These are phyloP conservation scores for Agrochola lychnidis DNA, from an alignment of 2,888 invertebrate genomes.

Conservation along the genomic window DNA sequence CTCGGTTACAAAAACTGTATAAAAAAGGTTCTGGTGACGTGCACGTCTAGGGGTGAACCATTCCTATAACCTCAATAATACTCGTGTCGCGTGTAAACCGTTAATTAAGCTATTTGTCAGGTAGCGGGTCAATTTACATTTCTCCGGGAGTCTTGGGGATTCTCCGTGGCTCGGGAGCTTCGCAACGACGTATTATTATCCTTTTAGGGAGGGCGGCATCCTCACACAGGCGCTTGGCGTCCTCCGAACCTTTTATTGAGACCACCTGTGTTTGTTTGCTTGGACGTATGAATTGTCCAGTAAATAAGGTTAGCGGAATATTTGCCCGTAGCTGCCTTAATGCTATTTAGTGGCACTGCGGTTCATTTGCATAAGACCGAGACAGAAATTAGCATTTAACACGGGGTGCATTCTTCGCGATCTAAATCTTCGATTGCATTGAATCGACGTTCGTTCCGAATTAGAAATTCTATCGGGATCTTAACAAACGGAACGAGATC, in stretches of 20 bases:
- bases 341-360: constrained; percentile 85
- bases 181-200: constrained; percentile 90
- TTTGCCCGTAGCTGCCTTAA: constrained; percentile 82
- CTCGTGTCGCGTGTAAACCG: constrained; percentile 85
- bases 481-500: constrained; percentile 67
- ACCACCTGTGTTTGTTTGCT: constrained; percentile 88
- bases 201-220: constrained; percentile 90
- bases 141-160: constrained; percentile 84
- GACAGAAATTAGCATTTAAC: constrained; percentile 87
- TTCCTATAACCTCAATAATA: constrained; percentile 85
- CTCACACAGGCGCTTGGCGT: constrained; percentile 81
- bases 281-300: constrained; percentile 90
- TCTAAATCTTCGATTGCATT: constrained; percentile 75
- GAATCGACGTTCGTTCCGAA: constrained; percentile 74
- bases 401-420: constrained; percentile 74
- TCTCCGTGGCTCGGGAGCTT: constrained; percentile 79
- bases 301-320: constrained; percentile 89
- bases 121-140: constrained; percentile 88
- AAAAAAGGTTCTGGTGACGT: constrained; percentile 53
- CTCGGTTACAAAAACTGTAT: constrained; percentile 56
- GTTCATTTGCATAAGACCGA: constrained; percentile 85
- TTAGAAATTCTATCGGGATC: constrained; percentile 78
- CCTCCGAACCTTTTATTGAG: constrained; percentile 88
- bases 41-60: constrained; percentile 72
- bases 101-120: constrained; percentile 91